Conservation (phyloP, 2,797 vertebrate genomes). For the Clarias laeviceps region DNA sequence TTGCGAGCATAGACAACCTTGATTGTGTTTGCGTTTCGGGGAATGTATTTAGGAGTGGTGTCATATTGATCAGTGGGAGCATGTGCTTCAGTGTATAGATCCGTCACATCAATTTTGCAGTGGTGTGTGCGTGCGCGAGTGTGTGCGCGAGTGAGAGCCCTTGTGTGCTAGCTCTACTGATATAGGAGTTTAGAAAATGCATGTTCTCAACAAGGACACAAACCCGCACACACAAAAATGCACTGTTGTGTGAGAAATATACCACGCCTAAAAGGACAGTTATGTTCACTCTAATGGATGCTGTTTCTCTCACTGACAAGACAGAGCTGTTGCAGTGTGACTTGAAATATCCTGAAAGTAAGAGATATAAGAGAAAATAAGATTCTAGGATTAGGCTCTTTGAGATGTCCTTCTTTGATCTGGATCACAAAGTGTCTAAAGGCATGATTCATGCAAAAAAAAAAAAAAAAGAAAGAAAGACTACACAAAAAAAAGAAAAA, state of each 20-base stretch:
- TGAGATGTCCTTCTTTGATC: conserved; percentile 27
- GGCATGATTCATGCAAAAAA: background rate
- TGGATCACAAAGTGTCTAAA: conserved; percentile 1
- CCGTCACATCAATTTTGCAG: background rate
- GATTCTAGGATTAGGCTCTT: background rate
- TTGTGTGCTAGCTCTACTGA: background rate
- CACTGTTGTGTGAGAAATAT: background rate
- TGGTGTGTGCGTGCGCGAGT: background rate
- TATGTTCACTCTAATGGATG: background rate
- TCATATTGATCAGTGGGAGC: background rate
- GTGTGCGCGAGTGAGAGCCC: background rate
- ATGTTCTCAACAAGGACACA: background rate
- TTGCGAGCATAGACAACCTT: background rate
- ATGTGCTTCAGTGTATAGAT: background rate
- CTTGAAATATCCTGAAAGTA: background rate
- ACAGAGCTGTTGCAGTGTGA: background rate
- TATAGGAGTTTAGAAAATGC: background rate
- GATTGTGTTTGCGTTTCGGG: conserved; percentile 12
- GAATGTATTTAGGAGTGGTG: background rate
- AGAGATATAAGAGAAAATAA: background rate
- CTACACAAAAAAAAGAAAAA: background rate
- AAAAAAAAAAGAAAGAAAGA: background rate
- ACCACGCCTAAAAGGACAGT: background rate
- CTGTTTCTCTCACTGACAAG: background rate
- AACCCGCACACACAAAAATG: background rate